A percentile compares a stretch with the other conserved stretches of the same genome.
Conservation (phyloP, 2,888 invertebrate genomes). For the Drosophila eohydei region DNA sequence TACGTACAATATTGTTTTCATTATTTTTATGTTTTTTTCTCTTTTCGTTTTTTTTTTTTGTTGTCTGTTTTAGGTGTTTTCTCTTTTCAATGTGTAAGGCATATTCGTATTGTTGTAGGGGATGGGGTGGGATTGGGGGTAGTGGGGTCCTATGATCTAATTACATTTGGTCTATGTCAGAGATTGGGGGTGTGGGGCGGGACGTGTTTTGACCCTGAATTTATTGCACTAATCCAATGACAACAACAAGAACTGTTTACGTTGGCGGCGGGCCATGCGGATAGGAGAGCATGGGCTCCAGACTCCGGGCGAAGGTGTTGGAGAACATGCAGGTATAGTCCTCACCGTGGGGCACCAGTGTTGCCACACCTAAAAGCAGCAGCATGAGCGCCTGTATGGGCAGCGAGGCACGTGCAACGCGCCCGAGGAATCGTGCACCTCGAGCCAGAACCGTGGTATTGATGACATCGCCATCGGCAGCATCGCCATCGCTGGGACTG, state of each 20-base stretch:
- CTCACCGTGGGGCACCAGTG: slow-evolving; percentile 94
- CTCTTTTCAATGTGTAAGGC: slow-evolving; percentile 45
- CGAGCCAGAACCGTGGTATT: slow-evolving; percentile 89
- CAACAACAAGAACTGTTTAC: slow-evolving; percentile 85
- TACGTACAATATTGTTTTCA: slow-evolving; percentile 14
- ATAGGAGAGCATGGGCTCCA: slow-evolving; percentile 95
- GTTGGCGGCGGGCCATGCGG: slow-evolving; percentile 97
- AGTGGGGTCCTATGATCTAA: slow-evolving; percentile 7
- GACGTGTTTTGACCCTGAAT: slow-evolving; percentile 22
- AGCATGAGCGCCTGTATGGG: slow-evolving; percentile 98
- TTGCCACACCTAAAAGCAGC: slow-evolving; percentile 95
- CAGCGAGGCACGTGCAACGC: slow-evolving; percentile 95
- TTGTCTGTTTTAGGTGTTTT: background rate
- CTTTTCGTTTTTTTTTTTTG: background rate
- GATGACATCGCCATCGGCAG: slow-evolving; percentile 86
- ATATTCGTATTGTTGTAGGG: slow-evolving; percentile 37
- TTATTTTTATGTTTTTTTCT: background rate
- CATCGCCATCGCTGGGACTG: slow-evolving; percentile 78
- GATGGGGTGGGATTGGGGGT: background rate
- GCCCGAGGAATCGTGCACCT: slow-evolving; percentile 93
- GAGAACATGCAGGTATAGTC: slow-evolving; percentile 94
- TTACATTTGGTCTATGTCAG: slow-evolving; percentile 7
- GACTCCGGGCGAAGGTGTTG: slow-evolving; percentile 92
- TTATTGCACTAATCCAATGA: slow-evolving; percentile 61
- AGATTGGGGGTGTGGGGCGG: background rate